phyloP scores from a whole-genome alignment of 2,113 vertebrate species.

The Engraulis encrasicolus region DNA sequence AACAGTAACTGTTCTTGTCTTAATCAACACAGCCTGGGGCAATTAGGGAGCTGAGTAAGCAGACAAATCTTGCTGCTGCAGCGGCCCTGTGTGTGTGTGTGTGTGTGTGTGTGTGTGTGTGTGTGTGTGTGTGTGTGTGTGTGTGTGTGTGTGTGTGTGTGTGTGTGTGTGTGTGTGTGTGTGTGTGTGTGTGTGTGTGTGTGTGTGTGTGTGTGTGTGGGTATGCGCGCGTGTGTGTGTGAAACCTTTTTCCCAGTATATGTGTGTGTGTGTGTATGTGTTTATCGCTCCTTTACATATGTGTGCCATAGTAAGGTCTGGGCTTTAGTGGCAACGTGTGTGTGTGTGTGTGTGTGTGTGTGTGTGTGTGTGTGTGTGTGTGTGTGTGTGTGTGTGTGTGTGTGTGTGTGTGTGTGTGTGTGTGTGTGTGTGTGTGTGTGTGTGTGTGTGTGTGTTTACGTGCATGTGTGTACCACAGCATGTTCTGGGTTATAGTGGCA shows the following conservation, averaged over 20 bases:
- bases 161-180: not conserved
- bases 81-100: not conserved
- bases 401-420: constrained; percentile 5
- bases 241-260: not conserved
- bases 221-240: not conserved
- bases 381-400: constrained; percentile 29
- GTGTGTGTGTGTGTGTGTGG: not conserved
- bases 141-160: constrained; percentile 9
- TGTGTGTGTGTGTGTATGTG: constrained; percentile 10
- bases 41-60: constrained; percentile 20
- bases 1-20: constrained; percentile 21
- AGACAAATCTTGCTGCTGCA: constrained; percentile 3
- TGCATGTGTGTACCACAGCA: constrained; percentile 42
- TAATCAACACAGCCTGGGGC: constrained; percentile 21
- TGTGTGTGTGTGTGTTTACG: constrained; percentile 18
- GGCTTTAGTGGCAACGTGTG: constrained; percentile 30
- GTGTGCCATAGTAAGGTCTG: constrained; percentile 47
- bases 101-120: constrained; percentile 13
- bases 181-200: not conserved
- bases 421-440: not conserved
- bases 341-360: constrained; percentile 18
- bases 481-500: constrained; percentile 37
- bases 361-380: constrained; percentile 28
- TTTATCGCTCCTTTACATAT: too few species aligned
- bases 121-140: constrained; percentile 8